phyloP scores from a whole-genome alignment of 2,797 vertebrate species.

The Perdix hodgsoniae region DNA sequence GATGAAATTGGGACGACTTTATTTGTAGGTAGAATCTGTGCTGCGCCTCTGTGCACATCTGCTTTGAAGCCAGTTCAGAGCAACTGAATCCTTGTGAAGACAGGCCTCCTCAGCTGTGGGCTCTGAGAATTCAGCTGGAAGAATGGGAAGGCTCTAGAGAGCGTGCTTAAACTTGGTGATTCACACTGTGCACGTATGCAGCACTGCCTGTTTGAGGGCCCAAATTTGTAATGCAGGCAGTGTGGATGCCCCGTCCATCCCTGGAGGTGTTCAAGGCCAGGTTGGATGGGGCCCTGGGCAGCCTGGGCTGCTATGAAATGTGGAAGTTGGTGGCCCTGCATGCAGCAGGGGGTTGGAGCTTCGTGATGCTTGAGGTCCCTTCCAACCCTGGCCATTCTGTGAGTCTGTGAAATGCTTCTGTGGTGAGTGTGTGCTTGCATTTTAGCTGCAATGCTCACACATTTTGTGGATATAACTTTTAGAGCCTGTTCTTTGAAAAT shows the following conservation, averaged over 20 bases:
- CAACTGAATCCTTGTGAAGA: neutral
- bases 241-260: too few relatives aligned
- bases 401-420: neutral
- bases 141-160: neutral
- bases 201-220: neutral
- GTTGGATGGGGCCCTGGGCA: too few relatives aligned
- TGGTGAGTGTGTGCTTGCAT: rapidly evolving
- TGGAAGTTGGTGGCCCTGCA: too few relatives aligned
- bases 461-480: neutral
- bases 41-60: neutral
- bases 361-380: too few relatives aligned
- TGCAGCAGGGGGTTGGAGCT: too few relatives aligned
- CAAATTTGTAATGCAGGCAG: neutral
- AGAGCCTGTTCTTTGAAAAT: neutral
- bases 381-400: too few relatives aligned
- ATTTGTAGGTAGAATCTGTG: neutral
- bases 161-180: neutral
- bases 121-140: neutral
- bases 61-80: slow-evolving; percentile 46
- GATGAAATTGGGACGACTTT: slow-evolving; percentile 33
- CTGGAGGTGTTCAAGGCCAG: too few relatives aligned
- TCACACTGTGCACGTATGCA: neutral
- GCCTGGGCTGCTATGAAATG: too few relatives aligned
- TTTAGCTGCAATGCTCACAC: neutral
- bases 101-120: rapidly evolving